Base-by-base conservation (phyloP, 2,113 vertebrate species). In the Channa maculata region DNA sequence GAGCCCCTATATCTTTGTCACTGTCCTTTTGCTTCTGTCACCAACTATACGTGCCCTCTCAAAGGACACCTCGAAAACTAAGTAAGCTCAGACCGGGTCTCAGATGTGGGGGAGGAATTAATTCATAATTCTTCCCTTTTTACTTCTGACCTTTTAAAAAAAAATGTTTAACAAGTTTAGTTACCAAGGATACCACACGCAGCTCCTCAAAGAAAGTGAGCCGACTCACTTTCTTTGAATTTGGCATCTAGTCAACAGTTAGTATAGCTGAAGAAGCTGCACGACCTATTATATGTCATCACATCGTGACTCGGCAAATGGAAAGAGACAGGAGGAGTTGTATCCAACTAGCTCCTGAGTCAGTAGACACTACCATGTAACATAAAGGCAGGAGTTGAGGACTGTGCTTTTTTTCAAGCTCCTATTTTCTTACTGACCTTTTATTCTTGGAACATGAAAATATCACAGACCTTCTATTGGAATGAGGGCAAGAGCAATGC, bases 91-190 rank as follows among this genome's bases (percentile, higher is more conserved):
- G 55, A 91, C 79, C 71, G 78, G 76, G 61, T 65, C 77, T 75
- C 48, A 64, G 50, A 75, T 75, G 81, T 73, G 59, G 71, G 43
- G 73, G 66, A 79, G 69, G 70, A 73, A 68, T 82, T 63, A 62
- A 80, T 79, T 84, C 68, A 85, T 12, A 36, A 50, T 78, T 79
- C 46, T 52, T 76, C 61, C 57, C 6, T 8, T 83, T 90, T 85
- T 77, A 77, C 83, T 85, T 50, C 54, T 90, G 87, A 91, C 90
- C 86, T 92, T 92, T 91, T 49, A 64, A 24, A 54, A 83, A 83
- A 77, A 51, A 64, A 49, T 8, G 14, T 69, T 76, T 24, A 73
- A 67, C 15, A 72, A 34, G 78, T 80, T 86, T 75, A 59, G 88
- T 90, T 90, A 82, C 86, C 83, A 89, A 78, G 89, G 86, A 86